Percentiles rank a stretch among this genome's conserved stretches.
These are phyloP conservation scores for Pogonocichla stellata DNA, from an alignment of 2,113 vertebrate genomes.

Conservation along the genomic window DNA sequence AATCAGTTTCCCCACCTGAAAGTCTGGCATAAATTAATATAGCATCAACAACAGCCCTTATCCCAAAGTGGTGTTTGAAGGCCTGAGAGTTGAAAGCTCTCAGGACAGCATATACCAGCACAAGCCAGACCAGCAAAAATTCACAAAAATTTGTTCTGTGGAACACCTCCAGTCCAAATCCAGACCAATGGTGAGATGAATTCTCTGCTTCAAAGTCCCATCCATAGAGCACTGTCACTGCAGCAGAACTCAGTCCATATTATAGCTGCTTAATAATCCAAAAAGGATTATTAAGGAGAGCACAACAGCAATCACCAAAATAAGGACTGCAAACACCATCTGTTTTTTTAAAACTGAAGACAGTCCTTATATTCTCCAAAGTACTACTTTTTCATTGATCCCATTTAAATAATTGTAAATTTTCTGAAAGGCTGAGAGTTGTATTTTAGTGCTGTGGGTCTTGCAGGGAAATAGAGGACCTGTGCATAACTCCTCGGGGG, in stretches of 20 bases:
- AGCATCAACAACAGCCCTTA: background rate
- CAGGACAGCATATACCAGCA: background rate
- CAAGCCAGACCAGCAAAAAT: background rate
- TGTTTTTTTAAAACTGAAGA: background rate
- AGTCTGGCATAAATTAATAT: background rate
- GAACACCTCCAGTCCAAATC: background rate
- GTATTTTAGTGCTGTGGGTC: background rate
- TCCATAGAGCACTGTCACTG: background rate
- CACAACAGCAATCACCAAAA: background rate
- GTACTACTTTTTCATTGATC: background rate
- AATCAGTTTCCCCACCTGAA: background rate
- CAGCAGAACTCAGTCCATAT: background rate
- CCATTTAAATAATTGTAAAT: background rate
- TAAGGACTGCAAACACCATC: background rate
- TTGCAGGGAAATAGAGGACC: background rate
- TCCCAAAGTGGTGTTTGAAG: background rate
- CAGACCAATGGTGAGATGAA: background rate
- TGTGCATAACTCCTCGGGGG: background rate
- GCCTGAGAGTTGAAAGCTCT: background rate
- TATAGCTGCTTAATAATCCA: background rate
- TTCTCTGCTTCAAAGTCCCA: background rate
- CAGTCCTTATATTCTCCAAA: background rate
- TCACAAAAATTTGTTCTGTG: background rate
- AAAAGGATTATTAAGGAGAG: background rate
- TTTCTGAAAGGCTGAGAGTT: background rate